These are phyloP conservation scores for Burhinus bistriatus DNA, from an alignment of 2,113 vertebrate species.

Conservation along the genomic window DNA sequence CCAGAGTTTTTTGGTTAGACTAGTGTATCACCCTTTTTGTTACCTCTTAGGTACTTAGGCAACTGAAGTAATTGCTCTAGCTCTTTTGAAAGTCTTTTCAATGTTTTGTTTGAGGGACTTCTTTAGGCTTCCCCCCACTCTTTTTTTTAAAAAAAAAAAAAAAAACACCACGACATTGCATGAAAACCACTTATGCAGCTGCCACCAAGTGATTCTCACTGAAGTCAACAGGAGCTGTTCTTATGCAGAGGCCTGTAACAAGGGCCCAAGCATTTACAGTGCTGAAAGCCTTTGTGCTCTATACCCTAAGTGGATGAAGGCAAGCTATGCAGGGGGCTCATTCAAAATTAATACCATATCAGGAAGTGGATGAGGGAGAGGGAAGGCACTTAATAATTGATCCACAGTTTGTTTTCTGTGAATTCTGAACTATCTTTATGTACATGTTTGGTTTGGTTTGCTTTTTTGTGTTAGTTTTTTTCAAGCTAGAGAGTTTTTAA, in stretches of 20 bases:
- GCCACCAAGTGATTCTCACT: conserved; percentile 19
- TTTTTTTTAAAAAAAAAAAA: not conserved
- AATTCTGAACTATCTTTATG: not conserved
- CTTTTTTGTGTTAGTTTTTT: not conserved
- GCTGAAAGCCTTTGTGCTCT: conserved; percentile 10
- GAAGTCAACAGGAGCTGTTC: conserved; percentile 12
- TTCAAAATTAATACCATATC: conserved; percentile 51
- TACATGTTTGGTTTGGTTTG: not conserved
- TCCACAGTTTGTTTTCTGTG: not conserved
- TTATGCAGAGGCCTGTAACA: not conserved
- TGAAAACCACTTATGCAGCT: conserved; percentile 22
- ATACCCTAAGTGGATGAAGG: not conserved
- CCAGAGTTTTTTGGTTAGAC: not conserved
- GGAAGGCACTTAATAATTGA: conserved; percentile 24
- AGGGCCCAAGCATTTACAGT: not conserved
- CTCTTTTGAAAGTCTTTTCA: not conserved
- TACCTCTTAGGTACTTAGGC: not conserved
- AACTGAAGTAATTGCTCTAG: not conserved
- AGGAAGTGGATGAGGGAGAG: not conserved
- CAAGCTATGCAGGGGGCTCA: not conserved
- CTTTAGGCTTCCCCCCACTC: not conserved
- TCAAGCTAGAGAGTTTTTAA: not conserved
- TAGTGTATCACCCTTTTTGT: not conserved
- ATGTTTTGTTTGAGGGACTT: not conserved
- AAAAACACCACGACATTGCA: not conserved